Evolutionary conservation across 2,888 invertebrate genomes (phyloP).

Genomic region (Leucophenga maculata): DNA sequence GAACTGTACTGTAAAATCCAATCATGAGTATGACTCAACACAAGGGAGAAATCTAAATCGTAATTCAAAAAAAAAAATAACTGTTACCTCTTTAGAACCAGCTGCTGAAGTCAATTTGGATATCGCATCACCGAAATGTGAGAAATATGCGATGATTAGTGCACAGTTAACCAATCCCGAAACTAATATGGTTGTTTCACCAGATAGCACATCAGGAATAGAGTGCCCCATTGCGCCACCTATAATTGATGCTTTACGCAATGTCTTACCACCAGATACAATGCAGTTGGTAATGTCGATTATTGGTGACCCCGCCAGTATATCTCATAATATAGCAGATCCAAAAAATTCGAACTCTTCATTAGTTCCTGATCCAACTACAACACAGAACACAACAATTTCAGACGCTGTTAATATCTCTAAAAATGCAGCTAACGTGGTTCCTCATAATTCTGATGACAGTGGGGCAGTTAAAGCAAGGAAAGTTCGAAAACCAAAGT

Average conservation of each 20-base stretch:
- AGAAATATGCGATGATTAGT: too few relatives aligned
- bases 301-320: not conserved
- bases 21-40: not conserved
- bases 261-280: conserved; percentile 4
- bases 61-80: too few relatives aligned
- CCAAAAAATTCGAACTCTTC: not conserved
- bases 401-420: not conserved
- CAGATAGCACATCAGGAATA: not conserved
- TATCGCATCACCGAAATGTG: not conserved
- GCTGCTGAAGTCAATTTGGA: not conserved
- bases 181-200: too few relatives aligned
- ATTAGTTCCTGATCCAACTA: not conserved
- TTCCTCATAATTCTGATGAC: too few relatives aligned
- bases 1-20: conserved; percentile 18
- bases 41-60: not conserved
- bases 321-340: not conserved
- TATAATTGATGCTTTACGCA: conserved; percentile 6
- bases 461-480: too few relatives aligned
- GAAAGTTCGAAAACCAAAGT: too few relatives aligned
- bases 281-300: not conserved
- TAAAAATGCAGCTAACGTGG: too few relatives aligned
- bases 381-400: not conserved
- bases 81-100: not conserved
- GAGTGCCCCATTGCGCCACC: not conserved
- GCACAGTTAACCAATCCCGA: too few relatives aligned